phyloP scores from a whole-genome alignment of 2,113 vertebrate species.

The Anthoscopus minutus region DNA sequence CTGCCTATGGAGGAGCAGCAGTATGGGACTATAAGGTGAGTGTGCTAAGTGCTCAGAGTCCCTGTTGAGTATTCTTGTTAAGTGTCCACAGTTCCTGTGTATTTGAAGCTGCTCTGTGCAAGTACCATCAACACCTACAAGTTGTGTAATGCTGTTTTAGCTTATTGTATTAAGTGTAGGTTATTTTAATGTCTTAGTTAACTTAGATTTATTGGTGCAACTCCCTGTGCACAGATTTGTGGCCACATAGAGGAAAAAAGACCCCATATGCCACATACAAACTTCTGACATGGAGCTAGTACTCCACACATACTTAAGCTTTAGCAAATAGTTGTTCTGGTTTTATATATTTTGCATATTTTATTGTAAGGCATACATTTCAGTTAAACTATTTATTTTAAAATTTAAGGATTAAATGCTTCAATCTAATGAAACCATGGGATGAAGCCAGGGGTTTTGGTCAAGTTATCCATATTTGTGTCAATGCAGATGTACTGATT shows the following conservation, averaged over 20 bases:
- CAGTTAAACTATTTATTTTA: neutral
- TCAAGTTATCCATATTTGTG: neutral
- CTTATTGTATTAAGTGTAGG: neutral
- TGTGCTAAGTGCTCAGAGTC: neutral
- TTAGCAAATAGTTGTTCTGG: neutral
- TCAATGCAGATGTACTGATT: neutral
- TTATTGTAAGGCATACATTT: neutral
- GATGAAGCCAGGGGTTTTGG: neutral
- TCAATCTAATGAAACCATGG: neutral
- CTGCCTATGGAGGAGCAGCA: constrained; percentile 81
- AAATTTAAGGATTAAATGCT: neutral
- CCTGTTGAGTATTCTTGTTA: neutral
- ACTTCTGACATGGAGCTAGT: neutral
- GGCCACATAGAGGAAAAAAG: constrained; percentile 4
- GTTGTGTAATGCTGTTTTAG: neutral
- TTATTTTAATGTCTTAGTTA: neutral
- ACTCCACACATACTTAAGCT: neutral
- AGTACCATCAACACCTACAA: neutral
- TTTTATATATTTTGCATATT: neutral
- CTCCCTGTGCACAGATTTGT: neutral
- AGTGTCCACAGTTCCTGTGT: neutral
- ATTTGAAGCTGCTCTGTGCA: neutral
- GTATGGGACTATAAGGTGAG: constrained; percentile 87
- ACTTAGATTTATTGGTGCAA: neutral
- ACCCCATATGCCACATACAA: constrained; percentile 13